A percentile compares a stretch with the other conserved stretches of the same genome.
Evolutionary conservation across 2,888 invertebrate species (phyloP).

Genomic region (Ophonus ardosiacus): DNA sequence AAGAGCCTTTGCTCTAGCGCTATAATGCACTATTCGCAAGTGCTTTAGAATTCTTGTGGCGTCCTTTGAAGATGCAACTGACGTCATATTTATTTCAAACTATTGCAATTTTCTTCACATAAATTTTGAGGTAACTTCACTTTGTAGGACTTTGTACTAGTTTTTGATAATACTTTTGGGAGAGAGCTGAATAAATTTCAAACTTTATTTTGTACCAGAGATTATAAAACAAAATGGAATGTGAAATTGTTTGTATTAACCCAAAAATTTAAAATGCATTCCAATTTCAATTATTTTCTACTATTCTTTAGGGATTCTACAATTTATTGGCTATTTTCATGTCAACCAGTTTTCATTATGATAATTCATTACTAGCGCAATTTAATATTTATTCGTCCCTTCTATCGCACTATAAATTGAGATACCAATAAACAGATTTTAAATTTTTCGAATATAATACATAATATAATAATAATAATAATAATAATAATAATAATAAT

Average conservation of each 20-base stretch:
- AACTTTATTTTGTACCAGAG: background rate
- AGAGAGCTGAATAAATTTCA: background rate
- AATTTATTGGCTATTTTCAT: background rate
- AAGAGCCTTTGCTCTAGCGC: background rate
- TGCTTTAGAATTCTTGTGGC: slow-evolving; percentile 32
- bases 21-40: slow-evolving; percentile 24
- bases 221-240: background rate
- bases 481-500: too few relatives aligned
- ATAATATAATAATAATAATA: too few relatives aligned
- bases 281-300: background rate
- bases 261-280: background rate
- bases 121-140: slow-evolving; percentile 36
- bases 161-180: background rate
- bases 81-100: slow-evolving; percentile 50
- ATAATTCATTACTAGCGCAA: too few relatives aligned
- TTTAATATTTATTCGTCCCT: too few relatives aligned
- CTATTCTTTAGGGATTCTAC: background rate
- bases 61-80: slow-evolving; percentile 47
- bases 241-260: background rate
- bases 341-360: background rate
- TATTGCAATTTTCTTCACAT: slow-evolving; percentile 32
- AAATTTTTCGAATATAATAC: too few relatives aligned
- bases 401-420: too few relatives aligned
- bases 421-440: too few relatives aligned
- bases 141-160: slow-evolving; percentile 10